Percentiles rank a stretch among this genome's conserved stretches.
Conservation (phyloP, 2,888 invertebrate genomes). For the Arenicola marina region DNA sequence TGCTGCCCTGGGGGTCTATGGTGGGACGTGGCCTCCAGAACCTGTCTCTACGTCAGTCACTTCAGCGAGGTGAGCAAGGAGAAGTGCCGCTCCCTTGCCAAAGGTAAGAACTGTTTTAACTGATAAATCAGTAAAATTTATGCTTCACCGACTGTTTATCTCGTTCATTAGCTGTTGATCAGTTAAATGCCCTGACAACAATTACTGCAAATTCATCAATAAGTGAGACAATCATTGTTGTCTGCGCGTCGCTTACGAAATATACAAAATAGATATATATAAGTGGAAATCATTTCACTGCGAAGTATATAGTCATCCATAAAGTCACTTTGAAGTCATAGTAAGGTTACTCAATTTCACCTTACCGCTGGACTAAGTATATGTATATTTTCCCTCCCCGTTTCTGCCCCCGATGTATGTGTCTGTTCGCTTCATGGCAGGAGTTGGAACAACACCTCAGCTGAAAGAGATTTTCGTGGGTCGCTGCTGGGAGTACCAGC, state of each 20-base stretch:
- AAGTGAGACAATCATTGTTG: not conserved
- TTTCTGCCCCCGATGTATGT: too few relatives aligned
- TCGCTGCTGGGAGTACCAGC: constrained; percentile 12
- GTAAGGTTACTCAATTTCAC: too few relatives aligned
- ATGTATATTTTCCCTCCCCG: too few relatives aligned
- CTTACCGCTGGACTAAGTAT: too few relatives aligned
- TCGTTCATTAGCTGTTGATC: not conserved
- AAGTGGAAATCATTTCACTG: too few relatives aligned
- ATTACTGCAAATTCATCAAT: not conserved
- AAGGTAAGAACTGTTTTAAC: not conserved
- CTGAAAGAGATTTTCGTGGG: constrained; percentile 11
- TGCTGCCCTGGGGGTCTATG: constrained; percentile 6
- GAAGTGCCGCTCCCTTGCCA: not conserved
- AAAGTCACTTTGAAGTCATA: too few relatives aligned
- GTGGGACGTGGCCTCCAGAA: constrained; percentile 4
- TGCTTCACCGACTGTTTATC: not conserved
- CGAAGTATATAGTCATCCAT: too few relatives aligned
- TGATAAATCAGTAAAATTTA: not conserved
- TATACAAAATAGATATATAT: too few relatives aligned
- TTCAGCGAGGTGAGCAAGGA: not conserved
- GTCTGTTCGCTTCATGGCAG: not conserved
- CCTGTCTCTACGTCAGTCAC: not conserved
- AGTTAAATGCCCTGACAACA: not conserved
- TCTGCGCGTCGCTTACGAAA: too few relatives aligned
- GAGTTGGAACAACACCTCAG: constrained; percentile 3